Percentiles rank a stretch among this genome's conserved stretches.
Conservation (phyloP, 2,113 vertebrate genomes). For the Melanerpes aurifrons region DNA sequence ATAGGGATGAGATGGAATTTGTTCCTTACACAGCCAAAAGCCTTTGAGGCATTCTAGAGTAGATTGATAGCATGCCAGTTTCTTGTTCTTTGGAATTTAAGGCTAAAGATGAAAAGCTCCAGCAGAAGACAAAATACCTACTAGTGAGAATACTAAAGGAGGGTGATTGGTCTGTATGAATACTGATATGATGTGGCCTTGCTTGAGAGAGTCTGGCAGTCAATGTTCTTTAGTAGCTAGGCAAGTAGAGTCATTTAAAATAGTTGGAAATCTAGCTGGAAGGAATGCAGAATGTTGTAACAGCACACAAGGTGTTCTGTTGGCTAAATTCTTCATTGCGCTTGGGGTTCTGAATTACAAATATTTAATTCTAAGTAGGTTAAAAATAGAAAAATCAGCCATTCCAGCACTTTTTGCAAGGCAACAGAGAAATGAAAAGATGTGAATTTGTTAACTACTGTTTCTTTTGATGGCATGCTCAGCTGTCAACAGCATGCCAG, state of each 20-base stretch:
- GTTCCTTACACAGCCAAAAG: background rate
- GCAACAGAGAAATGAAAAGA: background rate
- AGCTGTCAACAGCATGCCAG: background rate
- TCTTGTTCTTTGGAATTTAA: constrained; percentile 40
- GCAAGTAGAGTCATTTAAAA: background rate
- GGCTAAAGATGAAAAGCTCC: constrained; percentile 7
- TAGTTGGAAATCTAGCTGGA: background rate
- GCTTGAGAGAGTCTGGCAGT: background rate
- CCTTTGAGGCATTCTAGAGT: background rate
- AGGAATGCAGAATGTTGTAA: background rate
- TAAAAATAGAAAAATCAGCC: background rate
- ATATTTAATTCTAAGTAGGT: background rate
- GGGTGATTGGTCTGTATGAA: background rate
- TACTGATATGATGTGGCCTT: background rate
- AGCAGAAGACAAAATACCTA: constrained; percentile 16
- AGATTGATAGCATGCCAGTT: background rate
- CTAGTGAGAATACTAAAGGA: constrained; percentile 19
- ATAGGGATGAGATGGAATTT: background rate
- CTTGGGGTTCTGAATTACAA: background rate
- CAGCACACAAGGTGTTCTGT: background rate
- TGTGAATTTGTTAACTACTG: background rate
- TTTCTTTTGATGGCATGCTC: background rate
- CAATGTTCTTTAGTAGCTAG: background rate
- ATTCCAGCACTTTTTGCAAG: background rate
- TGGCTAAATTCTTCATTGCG: background rate